phyloP scores from a whole-genome alignment of 2,113 vertebrate genomes.

The Canis aureus region DNA sequence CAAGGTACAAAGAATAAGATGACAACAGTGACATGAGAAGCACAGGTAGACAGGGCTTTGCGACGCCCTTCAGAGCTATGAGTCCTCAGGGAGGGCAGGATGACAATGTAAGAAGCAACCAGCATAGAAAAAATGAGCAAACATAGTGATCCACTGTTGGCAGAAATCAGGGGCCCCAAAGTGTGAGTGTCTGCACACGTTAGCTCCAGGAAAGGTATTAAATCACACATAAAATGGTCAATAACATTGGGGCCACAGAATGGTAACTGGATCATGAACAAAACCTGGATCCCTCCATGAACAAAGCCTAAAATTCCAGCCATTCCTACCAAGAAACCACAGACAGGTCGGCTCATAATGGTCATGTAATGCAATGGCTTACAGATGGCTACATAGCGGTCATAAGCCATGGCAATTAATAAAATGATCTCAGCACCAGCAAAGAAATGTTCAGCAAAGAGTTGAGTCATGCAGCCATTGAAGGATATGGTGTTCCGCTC shows the following conservation, averaged over 20 bases:
- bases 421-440: constrained; percentile 37
- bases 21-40: neutral
- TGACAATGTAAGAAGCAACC: neutral
- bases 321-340: neutral
- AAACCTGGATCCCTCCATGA: constrained; percentile 55
- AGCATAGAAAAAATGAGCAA: constrained; percentile 60
- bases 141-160: too few species aligned
- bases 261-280: constrained; percentile 38
- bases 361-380: constrained; percentile 56
- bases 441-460: constrained; percentile 64
- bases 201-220: constrained; percentile 58
- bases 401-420: neutral
- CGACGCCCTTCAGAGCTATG: neutral
- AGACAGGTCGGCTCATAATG: neutral
- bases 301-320: constrained; percentile 12
- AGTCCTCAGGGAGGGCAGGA: constrained; percentile 53
- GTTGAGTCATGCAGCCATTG: constrained; percentile 67
- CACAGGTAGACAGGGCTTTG: constrained; percentile 43
- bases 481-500: constrained; percentile 61
- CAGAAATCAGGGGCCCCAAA: neutral
- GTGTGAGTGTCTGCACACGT: constrained; percentile 51
- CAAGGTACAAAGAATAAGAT: constrained; percentile 61
- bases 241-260: constrained; percentile 66
- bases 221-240: constrained; percentile 63
- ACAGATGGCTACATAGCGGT: constrained; percentile 64